Base-by-base conservation (phyloP, 2,797 vertebrate genomes). In the Salarias fasciatus region DNA sequence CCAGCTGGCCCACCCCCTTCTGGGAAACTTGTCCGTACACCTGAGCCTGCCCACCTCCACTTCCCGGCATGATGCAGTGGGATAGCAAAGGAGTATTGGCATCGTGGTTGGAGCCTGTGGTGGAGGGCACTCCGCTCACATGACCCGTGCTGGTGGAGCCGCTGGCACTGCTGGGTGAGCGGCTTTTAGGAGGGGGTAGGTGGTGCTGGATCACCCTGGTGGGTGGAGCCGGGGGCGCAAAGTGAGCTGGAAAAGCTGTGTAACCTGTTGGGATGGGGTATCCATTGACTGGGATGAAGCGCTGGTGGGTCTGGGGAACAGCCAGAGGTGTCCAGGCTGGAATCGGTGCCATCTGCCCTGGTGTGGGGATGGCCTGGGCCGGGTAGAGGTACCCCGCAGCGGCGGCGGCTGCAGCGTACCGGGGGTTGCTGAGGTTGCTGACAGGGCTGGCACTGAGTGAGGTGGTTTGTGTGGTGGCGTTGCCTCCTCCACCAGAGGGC, bases 91-190 rank as follows among this genome's bases (percentile, higher is more conserved):
- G 97, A 0, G 96, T 97, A 84, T 98, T 99, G 47, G 97, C 97
- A 9, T 99, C 98, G 48, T 99, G 97, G 89, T 96, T 96, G 85
- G 98, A 99, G 69, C 97, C 97, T 0, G 97, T 95, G 58, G 97
- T 98, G 62, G 97, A 98, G 0, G 96, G 97, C 79, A 96, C 80
- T 33, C 96, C 79, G 66, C 97, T 99, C 54, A 99, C 95, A 0
- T 99, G 98, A 28, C 98, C 98, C 0, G 98, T 99, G 91, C 98
- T 99, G 30, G 98, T 99, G 0, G 98, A 99, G 29, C 98, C 98
- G 1, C 98, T 99, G 80, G 97, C 98, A 0, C 97, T 99, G 92
- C 97, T 99, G 0, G 97, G 98, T 0, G 98, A 99, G 51, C 98
- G 95, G 77, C 97, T 99, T 86, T 99, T 99, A 11, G 97, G 97